Evolutionary conservation across 1,140 invertebrate species (phyloP).

Genomic region (Neotoxoptera formosana): DNA sequence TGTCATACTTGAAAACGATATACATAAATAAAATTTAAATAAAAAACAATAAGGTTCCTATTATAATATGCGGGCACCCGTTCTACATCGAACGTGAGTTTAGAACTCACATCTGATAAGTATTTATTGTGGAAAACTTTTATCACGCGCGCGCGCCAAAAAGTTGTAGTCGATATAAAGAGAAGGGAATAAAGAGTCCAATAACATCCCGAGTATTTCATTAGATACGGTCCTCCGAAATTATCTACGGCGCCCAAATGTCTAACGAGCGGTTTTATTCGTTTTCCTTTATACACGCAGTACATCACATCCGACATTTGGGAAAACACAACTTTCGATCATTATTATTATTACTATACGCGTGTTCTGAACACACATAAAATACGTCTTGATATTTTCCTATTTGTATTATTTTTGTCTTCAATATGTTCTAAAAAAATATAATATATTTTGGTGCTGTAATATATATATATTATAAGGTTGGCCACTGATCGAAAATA

Average conservation of each 20-base stretch:
- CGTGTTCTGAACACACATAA: neutral
- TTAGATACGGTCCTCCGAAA: neutral
- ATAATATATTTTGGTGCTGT: neutral
- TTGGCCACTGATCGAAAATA: neutral
- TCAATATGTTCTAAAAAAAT: neutral
- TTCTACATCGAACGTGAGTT: neutral
- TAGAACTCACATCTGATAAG: neutral
- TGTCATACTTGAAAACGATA: neutral
- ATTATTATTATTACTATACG: neutral
- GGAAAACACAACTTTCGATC: neutral
- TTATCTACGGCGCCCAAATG: neutral
- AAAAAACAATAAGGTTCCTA: neutral
- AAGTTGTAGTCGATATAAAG: neutral
- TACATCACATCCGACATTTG: neutral
- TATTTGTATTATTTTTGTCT: neutral
- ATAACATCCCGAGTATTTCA: neutral
- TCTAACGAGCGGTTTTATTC: constrained; percentile 24
- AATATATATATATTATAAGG: too few relatives aligned
- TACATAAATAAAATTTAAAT: neutral
- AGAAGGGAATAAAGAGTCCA: neutral
- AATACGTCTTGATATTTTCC: neutral
- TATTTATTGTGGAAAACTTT: neutral
- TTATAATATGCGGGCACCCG: neutral
- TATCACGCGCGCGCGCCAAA: neutral
- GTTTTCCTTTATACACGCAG: neutral